phyloP scores from a whole-genome alignment of 2,797 vertebrate genomes.

The Scarus forsteni region DNA sequence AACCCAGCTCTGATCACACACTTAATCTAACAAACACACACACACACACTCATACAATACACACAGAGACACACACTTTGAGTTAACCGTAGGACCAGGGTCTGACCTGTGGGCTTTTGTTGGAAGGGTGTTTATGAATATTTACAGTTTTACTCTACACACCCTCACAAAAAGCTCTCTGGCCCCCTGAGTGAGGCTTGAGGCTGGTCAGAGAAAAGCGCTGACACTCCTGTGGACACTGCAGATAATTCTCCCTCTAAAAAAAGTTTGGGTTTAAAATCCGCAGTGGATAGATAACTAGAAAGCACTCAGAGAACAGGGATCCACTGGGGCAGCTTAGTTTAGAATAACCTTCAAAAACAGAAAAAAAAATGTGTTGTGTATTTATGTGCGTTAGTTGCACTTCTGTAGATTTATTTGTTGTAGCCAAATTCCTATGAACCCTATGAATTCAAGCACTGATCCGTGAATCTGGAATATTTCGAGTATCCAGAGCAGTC shows the following conservation, averaged over 20 bases:
- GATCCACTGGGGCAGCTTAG: too few relatives aligned
- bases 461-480: too few relatives aligned
- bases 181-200: conserved; percentile 54
- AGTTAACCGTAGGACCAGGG: conserved; percentile 49
- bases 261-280: conserved; percentile 13
- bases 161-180: conserved; percentile 50
- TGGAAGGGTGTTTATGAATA: conserved; percentile 79
- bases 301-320: too few relatives aligned
- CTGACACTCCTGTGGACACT: conserved; percentile 51
- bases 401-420: too few relatives aligned
- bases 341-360: too few relatives aligned
- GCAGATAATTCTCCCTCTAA: conserved; percentile 51
- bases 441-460: too few relatives aligned
- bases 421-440: too few relatives aligned
- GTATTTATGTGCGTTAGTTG: too few relatives aligned
- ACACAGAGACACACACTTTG: conserved; percentile 33
- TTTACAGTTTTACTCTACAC: conserved; percentile 75
- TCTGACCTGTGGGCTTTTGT: conserved; percentile 68
- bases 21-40: conserved; percentile 33
- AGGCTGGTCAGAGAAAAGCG: conserved; percentile 62
- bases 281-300: too few relatives aligned
- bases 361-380: too few relatives aligned
- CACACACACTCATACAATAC: conserved; percentile 31
- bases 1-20: conserved; percentile 38
- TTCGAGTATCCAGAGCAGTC: too few relatives aligned